These are phyloP conservation scores for Champsocephalus esox DNA, from an alignment of 2,797 vertebrate species.

Conservation along the genomic window DNA sequence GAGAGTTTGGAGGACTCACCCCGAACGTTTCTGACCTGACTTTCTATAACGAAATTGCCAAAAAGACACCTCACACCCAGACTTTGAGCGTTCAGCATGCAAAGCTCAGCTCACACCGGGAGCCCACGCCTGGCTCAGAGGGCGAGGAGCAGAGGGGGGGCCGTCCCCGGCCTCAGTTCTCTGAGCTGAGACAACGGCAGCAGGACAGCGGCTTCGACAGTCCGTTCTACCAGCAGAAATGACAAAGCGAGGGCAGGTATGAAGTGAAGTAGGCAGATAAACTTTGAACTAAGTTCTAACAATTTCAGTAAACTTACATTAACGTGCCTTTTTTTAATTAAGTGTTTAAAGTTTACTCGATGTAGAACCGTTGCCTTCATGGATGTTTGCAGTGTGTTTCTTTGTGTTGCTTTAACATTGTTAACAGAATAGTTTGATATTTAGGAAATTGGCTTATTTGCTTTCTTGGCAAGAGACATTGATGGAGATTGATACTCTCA, in stretches of 20 bases:
- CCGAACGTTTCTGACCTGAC: conserved; percentile 73
- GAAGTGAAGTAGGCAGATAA: neutral
- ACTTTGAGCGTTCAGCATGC: neutral
- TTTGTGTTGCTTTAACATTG: conserved; percentile 2
- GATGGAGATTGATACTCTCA: conserved; percentile 1
- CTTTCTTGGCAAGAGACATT: neutral
- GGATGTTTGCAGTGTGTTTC: neutral
- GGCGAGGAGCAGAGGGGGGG: conserved; percentile 33
- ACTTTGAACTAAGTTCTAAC: neutral
- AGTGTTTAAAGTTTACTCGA: conserved; percentile 42
- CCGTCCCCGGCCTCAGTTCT: conserved; percentile 69
- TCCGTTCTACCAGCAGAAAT: conserved; percentile 74
- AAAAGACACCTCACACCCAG: conserved; percentile 41
- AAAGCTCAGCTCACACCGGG: conserved; percentile 53
- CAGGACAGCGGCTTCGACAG: conserved; percentile 87
- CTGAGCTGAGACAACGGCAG: conserved; percentile 76
- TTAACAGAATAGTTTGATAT: conserved; percentile 7
- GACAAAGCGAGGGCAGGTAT: conserved; percentile 22
- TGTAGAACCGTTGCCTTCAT: conserved; percentile 7
- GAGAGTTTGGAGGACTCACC: conserved; percentile 60
- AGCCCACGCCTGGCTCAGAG: conserved; percentile 81
- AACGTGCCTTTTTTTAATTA: conserved; percentile 46
- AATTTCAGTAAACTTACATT: neutral
- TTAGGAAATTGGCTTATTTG: neutral
- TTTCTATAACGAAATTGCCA: conserved; percentile 77